Evolutionary conservation across 2,888 invertebrate genomes (phyloP), one percentile per base, ranked within the genome.

Genomic region (Sisyra terminalis): DNA sequence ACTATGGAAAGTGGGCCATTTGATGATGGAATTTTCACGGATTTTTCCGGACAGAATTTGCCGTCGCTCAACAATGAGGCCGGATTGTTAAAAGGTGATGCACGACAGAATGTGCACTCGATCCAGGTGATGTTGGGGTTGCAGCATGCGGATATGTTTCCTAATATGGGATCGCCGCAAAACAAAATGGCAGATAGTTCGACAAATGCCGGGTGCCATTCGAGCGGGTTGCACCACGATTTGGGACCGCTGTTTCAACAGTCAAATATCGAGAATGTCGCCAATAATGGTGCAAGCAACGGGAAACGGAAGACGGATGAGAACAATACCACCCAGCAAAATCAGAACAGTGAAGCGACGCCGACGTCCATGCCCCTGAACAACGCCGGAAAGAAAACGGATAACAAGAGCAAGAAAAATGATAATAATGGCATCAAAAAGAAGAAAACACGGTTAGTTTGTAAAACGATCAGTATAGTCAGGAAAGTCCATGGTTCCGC

Each of bases 391-490:
- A 70, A 69, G 53, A 74, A 73, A 48, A 80, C 75, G 55, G 78
- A 80, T 52, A 83, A 82, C 55, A 80, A 76, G 43, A 80, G 80
- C 60, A 84, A 88, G 63, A 86, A 86, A 60, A 73, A 71, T 52
- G 85, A 85, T 58, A 85, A 82, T 53, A 86, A 83, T 58, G 85
- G 85, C 39, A 83, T 86, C 30, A 89, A 89, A 61, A 89, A 89
- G 66, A 89, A 89, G 64, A 89, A 89, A 66, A 89, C 89, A 43
- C 83, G 89, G 89, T 88, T 60, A 58, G 61, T 55, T 18, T 41
- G n/a, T n/a, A n/a, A n/a, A n/a, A n/a, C 41, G 4, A n/a, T n/a
- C n/a, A n/a, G n/a, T n/a, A n/a, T n/a, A n/a, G n/a, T n/a, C n/a
- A n/a, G n/a, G n/a, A n/a, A n/a, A n/a, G n/a, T n/a, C n/a, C n/a